Base-by-base conservation (phyloP, 2,797 vertebrate genomes). In the Spheniscus humboldti region DNA sequence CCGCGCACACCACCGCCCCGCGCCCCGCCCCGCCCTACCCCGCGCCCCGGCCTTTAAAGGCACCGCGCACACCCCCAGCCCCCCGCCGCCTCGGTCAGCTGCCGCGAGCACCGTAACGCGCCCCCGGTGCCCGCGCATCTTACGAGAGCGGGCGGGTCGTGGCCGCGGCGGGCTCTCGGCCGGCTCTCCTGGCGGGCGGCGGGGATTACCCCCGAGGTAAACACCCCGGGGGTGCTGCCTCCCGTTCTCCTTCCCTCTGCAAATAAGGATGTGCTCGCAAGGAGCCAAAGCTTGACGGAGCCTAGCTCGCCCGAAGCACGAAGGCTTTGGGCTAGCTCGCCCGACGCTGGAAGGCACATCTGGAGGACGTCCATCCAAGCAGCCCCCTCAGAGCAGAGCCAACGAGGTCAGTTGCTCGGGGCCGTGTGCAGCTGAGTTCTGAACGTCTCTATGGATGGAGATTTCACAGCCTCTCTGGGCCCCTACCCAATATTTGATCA, bases 41-140 rank as follows among this genome's bases (percentile, higher is more conserved):
- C 19, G 17, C 24, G n/a, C n/a, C 50, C 10, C 71, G 50, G 24
- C 55, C 47, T 13, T 97, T 97, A 97, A 98, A 98, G 97, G 96
- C 59, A 7, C 41, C 43, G 43, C 55, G 9, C 25, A 18, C 62
- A 4, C 5, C 18, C 31, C 9, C 23, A 2, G 5, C 33, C 33
- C 18, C 6, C 13, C 19, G 2, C 5, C 15, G 25, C 8, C 3
- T 4, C n/a, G 5, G 13, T 6, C 13, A 3, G 13, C 18, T 3
- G 35, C 9, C 11, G 25, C 19, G 33, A 8, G 27, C 8, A 6
- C 15, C 31, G 7, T 20, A 5, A 11, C 9, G 10, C 11, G 14
- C 14, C 9, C 6, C 47, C 18, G 25, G 20, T 8, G n/a, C 56
- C 24, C 22, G 28, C 7, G 7, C 11, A 3, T 4, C 22, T 10